Conservation (phyloP, 2,113 vertebrate species). For the Macroglossus sobrinus region DNA sequence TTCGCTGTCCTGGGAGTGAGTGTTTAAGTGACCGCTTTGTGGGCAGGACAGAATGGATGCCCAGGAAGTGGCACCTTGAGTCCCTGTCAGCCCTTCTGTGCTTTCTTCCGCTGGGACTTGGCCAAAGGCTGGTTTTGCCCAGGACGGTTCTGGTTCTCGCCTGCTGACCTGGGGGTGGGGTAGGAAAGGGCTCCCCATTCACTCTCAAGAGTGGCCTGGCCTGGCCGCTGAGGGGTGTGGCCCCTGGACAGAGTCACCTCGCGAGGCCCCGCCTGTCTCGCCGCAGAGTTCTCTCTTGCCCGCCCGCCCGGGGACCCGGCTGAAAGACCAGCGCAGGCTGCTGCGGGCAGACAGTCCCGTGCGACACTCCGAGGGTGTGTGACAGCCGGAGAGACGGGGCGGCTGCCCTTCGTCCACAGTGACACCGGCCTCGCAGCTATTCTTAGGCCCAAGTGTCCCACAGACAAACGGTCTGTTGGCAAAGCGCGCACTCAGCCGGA, state of each 20-base stretch:
- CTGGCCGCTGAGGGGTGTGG: not conserved
- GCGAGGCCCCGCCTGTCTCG: not conserved
- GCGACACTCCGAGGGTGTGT: not conserved
- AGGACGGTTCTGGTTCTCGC: not conserved
- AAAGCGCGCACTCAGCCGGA: not conserved
- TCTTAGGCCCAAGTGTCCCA: conserved; percentile 35
- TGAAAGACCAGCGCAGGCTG: not conserved
- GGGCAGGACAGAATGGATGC: not conserved
- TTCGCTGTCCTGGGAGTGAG: not conserved
- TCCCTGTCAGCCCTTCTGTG: not conserved
- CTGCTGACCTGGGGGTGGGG: not conserved
- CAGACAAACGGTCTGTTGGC: not conserved
- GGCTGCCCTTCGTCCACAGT: not conserved
- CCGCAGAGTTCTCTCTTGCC: not conserved
- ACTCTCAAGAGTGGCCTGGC: not conserved
- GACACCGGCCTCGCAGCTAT: conserved; percentile 18
- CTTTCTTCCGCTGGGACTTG: no score
- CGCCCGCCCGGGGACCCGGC: not conserved
- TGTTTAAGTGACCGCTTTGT: accelerated
- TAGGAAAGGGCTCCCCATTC: accelerated
- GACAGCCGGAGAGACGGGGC: conserved; percentile 23
- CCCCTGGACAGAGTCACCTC: not conserved
- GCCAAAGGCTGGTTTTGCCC: not conserved
- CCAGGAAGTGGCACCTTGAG: not conserved
- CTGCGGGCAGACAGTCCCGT: not conserved